These are phyloP conservation scores for Denticeps clupeoides DNA, from an alignment of 2,797 vertebrate species.

Conservation along the genomic window DNA sequence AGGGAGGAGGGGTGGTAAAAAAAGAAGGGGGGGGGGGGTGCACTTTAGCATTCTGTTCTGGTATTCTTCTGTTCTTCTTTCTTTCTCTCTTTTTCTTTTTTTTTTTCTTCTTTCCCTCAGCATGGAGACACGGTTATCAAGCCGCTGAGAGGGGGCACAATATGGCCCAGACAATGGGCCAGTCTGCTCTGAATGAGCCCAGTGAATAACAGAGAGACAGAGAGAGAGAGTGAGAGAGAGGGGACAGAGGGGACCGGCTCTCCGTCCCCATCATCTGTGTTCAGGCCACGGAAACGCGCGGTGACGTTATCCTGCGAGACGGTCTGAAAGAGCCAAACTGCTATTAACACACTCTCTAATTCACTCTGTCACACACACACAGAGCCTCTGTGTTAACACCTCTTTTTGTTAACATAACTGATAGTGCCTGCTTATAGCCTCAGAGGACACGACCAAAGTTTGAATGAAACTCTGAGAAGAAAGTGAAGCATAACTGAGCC, in stretches of 20 bases:
- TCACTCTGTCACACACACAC: background rate
- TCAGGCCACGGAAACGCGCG: constrained; percentile 57
- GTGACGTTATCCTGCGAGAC: constrained; percentile 36
- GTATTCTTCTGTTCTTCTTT: constrained; percentile 53
- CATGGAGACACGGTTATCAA: constrained; percentile 73
- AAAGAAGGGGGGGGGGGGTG: constrained; percentile 3
- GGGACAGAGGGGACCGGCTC: constrained; percentile 46
- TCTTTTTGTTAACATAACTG: too few species aligned
- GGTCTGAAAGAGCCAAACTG: constrained; percentile 49
- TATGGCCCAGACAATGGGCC: constrained; percentile 53
- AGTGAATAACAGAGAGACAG: constrained; percentile 25
- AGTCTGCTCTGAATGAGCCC: constrained; percentile 43
- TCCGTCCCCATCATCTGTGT: constrained; percentile 46
- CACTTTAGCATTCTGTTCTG: constrained; percentile 55
- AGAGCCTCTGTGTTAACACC: too few species aligned
- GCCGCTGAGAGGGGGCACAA: constrained; percentile 52
- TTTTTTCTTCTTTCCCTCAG: constrained; percentile 34
- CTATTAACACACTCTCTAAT: constrained; percentile 33
- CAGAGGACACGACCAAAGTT: too few species aligned
- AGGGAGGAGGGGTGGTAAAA: constrained; percentile 18
- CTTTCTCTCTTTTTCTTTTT: constrained; percentile 37
- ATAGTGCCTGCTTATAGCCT: too few species aligned
- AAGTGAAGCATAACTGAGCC: too few species aligned
- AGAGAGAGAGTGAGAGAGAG: constrained; percentile 21
- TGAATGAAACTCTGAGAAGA: too few species aligned